These are phyloP conservation scores for Perccottus glenii DNA, from an alignment of 2,113 vertebrate genomes.

Conservation along the genomic window DNA sequence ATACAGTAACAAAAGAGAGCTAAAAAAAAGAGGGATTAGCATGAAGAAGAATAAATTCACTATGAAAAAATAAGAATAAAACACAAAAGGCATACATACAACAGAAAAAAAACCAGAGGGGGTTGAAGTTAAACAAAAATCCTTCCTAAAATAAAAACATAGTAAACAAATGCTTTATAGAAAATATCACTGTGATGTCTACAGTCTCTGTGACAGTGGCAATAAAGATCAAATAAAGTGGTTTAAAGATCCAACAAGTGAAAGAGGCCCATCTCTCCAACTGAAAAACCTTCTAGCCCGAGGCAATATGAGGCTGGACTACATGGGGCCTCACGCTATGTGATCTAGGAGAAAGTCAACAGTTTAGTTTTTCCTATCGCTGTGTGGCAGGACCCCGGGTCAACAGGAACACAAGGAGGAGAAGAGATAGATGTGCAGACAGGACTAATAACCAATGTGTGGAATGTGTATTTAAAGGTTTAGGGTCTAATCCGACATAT, in stretches of 20 bases:
- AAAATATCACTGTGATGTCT: too few relatives aligned
- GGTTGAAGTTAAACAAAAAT: too few relatives aligned
- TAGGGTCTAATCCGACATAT: conserved; percentile 62
- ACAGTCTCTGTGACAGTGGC: neutral
- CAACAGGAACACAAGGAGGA: conserved; percentile 64
- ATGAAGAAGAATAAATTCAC: neutral
- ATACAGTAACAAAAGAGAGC: conserved; percentile 5
- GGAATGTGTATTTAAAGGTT: conserved; percentile 62
- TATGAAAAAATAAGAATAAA: neutral
- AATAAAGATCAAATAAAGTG: conserved; percentile 1
- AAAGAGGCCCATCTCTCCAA: neutral
- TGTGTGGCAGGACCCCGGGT: conserved; percentile 66
- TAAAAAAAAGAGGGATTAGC: neutral
- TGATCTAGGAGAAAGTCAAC: conserved; percentile 76
- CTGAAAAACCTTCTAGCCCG: conserved; percentile 47
- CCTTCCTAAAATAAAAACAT: too few relatives aligned
- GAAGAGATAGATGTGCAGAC: conserved; percentile 54
- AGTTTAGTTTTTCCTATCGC: conserved; percentile 73
- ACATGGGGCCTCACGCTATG: conserved; percentile 64
- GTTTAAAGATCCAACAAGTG: neutral
- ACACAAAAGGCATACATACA: neutral
- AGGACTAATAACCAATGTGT: conserved; percentile 58
- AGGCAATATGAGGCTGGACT: conserved; percentile 64
- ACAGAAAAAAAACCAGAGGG: too few relatives aligned
- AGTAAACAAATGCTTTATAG: too few relatives aligned